Conservation (phyloP, 2,797 vertebrate genomes). For the Lagothrix lagotricha region DNA sequence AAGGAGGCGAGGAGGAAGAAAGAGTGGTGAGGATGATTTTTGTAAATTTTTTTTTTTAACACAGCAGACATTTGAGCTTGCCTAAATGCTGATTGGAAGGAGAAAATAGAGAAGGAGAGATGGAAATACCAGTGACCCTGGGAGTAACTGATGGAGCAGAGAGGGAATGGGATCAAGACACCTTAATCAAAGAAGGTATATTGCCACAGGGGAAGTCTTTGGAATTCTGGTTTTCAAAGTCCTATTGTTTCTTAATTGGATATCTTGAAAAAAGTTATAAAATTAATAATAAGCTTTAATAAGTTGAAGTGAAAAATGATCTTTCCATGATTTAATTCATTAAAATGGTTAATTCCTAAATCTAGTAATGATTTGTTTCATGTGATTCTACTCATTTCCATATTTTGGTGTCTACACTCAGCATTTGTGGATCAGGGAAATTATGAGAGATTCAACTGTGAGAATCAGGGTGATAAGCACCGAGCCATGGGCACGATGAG, state of each 20-base stretch:
- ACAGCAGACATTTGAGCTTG: background rate
- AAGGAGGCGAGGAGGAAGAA: background rate
- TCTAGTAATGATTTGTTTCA: background rate
- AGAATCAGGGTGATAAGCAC: background rate
- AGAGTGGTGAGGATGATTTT: background rate
- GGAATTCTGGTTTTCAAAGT: constrained; percentile 27
- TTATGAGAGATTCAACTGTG: background rate
- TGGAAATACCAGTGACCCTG: background rate
- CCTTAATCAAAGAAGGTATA: background rate
- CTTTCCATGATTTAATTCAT: background rate
- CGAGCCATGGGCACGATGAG: accelerated
- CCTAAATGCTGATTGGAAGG: background rate
- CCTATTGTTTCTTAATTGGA: background rate
- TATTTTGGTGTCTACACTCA: background rate
- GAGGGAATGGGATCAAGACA: background rate
- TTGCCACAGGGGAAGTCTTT: background rate
- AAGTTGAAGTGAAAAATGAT: background rate
- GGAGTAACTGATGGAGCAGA: background rate
- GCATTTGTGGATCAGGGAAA: background rate
- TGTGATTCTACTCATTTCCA: background rate
- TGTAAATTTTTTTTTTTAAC: background rate
- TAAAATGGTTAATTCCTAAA: background rate
- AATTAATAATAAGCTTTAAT: background rate
- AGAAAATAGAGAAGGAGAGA: background rate
- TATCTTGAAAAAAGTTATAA: background rate